phyloP scores from a whole-genome alignment of 1,140 invertebrate species.

The Pseudobourletiella spinata region DNA sequence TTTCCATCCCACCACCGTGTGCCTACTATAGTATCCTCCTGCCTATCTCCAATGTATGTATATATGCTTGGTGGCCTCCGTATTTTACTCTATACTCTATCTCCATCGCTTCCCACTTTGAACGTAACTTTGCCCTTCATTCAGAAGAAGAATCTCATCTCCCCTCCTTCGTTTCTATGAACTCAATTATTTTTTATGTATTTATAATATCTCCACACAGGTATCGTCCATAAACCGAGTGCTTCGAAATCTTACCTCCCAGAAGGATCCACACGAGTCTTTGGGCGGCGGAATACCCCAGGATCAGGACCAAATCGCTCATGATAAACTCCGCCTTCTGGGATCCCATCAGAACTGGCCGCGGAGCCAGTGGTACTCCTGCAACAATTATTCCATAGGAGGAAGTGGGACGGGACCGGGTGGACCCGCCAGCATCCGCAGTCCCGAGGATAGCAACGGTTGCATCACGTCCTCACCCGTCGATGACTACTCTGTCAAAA shows the following conservation, averaged over 20 bases:
- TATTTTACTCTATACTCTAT: too few species aligned
- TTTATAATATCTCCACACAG: too few species aligned
- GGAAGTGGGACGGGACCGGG: background rate
- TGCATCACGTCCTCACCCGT: slow-evolving; percentile 33
- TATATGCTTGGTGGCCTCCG: too few species aligned
- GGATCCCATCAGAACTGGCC: slow-evolving; percentile 29
- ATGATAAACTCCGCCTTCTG: slow-evolving; percentile 36
- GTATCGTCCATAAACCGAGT: slow-evolving; percentile 98
- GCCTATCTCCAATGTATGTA: too few species aligned
- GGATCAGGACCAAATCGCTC: slow-evolving; percentile 31
- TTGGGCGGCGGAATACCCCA: slow-evolving; percentile 9
- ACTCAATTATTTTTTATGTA: too few species aligned
- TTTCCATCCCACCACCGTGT: too few species aligned
- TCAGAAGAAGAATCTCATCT: too few species aligned
- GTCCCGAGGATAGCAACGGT: slow-evolving; percentile 34
- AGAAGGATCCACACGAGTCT: slow-evolving; percentile 56
- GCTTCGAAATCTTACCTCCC: slow-evolving; percentile 83
- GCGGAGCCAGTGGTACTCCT: slow-evolving; percentile 32
- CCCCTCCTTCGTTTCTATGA: too few species aligned
- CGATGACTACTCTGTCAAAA: slow-evolving; percentile 30
- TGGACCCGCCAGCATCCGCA: slow-evolving; percentile 15
- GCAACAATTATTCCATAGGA: slow-evolving; percentile 23
- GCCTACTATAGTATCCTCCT: background rate
- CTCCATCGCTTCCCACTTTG: too few species aligned
- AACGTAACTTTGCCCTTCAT: too few species aligned